Evolutionary conservation across 2,888 invertebrate genomes (phyloP).

Genomic region (Limnephilus marmoratus): DNA sequence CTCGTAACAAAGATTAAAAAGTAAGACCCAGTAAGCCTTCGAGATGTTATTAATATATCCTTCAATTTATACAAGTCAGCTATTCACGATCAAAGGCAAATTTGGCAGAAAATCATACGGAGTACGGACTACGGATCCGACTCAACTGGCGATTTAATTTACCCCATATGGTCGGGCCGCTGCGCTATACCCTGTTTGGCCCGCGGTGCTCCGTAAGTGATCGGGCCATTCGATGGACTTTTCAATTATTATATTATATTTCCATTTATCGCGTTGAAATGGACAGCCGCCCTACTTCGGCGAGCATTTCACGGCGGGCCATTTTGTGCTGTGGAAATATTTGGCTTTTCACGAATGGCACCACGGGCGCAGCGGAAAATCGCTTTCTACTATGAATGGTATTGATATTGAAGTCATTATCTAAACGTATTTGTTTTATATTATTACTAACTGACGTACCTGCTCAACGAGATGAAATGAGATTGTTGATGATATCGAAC

Average conservation of each 20-base stretch:
- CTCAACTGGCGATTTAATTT: constrained; percentile 26
- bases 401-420: neutral
- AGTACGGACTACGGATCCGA: neutral
- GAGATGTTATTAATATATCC: neutral
- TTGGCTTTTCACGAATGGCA: neutral
- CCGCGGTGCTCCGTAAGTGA: constrained; percentile 18
- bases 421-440: neutral
- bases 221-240: constrained; percentile 23
- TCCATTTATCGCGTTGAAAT: constrained; percentile 7
- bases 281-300: constrained; percentile 19
- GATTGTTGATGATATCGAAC: no score
- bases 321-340: neutral
- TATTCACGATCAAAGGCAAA: constrained; percentile 15
- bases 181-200: neutral
- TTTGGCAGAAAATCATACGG: neutral
- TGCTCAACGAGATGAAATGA: no score
- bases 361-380: neutral
- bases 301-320: neutral
- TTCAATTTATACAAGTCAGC: constrained; percentile 12
- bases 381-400: neutral
- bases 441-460: no score
- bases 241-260: no score
- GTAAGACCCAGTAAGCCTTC: neutral
- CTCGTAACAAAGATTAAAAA: neutral
- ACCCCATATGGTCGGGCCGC: neutral